Percentiles rank a stretch among this genome's conserved stretches.
These are phyloP conservation scores for Halictus quadricinctus DNA, from an alignment of 2,888 invertebrate genomes.

Conservation along the genomic window DNA sequence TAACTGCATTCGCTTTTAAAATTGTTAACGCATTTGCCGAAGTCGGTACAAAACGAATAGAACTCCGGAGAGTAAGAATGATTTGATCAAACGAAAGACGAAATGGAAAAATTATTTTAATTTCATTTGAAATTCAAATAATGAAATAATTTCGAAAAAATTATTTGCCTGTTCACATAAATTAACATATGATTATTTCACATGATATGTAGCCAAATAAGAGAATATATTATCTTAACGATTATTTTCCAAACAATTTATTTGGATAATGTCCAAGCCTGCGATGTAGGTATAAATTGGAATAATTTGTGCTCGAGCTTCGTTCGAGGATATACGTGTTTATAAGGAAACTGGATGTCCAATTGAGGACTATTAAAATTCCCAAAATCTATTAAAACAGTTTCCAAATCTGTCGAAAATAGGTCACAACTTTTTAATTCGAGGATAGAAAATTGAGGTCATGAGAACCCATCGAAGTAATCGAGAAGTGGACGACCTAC, in stretches of 20 bases:
- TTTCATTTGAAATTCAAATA: too few relatives aligned
- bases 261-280: neutral
- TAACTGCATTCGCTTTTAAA: too few relatives aligned
- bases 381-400: slow-evolving; percentile 1
- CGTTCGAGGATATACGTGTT: neutral
- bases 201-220: neutral
- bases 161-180: too few relatives aligned
- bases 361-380: neutral
- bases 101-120: too few relatives aligned
- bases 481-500: neutral
- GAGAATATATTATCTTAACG: neutral
- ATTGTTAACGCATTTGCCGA: too few relatives aligned
- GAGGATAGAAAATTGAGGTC: neutral
- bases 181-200: too few relatives aligned
- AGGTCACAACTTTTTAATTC: neutral
- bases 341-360: neutral
- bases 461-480: neutral
- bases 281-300: neutral
- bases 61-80: neutral
- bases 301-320: neutral
- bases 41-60: neutral
- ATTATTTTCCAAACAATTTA: neutral
- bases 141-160: too few relatives aligned
- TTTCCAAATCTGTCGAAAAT: neutral
- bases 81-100: neutral